These are phyloP conservation scores for Hyposoter didymator DNA, from an alignment of 2,888 invertebrate species.

Conservation along the genomic window DNA sequence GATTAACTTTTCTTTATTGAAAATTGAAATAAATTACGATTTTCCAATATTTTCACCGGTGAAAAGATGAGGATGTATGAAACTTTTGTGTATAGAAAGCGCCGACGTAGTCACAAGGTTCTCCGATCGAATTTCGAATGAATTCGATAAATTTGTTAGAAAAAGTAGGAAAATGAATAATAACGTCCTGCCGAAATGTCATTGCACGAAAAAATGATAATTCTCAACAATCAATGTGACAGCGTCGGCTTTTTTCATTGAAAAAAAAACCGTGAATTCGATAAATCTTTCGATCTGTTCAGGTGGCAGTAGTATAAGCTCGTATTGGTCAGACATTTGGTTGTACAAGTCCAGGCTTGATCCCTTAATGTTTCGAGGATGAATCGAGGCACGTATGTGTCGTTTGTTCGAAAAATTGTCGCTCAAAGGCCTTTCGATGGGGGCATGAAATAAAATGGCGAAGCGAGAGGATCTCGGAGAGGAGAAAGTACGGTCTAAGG, in stretches of 20 bases:
- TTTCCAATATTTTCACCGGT: too few species aligned
- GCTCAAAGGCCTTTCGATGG: neutral
- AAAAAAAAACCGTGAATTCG: neutral
- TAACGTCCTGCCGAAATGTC: neutral
- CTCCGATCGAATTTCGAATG: neutral
- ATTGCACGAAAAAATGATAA: too few species aligned
- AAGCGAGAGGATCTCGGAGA: neutral
- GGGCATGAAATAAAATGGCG: constrained; percentile 9
- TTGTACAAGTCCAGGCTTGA: neutral
- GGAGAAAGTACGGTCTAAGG: neutral
- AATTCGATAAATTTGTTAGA: neutral
- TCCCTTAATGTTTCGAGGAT: neutral
- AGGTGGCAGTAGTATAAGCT: neutral
- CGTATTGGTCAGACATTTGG: neutral
- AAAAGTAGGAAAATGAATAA: neutral
- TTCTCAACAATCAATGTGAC: too few species aligned
- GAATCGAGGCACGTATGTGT: neutral
- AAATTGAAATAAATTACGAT: too few species aligned
- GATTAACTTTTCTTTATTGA: too few species aligned
- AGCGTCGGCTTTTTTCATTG: neutral
- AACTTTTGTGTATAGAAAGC: too few species aligned
- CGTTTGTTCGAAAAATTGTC: neutral
- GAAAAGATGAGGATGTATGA: too few species aligned
- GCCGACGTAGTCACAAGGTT: neutral
- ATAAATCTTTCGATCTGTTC: neutral